phyloP scores from a whole-genome alignment of 2,888 invertebrate species.

The Polydrusus cervinus region DNA sequence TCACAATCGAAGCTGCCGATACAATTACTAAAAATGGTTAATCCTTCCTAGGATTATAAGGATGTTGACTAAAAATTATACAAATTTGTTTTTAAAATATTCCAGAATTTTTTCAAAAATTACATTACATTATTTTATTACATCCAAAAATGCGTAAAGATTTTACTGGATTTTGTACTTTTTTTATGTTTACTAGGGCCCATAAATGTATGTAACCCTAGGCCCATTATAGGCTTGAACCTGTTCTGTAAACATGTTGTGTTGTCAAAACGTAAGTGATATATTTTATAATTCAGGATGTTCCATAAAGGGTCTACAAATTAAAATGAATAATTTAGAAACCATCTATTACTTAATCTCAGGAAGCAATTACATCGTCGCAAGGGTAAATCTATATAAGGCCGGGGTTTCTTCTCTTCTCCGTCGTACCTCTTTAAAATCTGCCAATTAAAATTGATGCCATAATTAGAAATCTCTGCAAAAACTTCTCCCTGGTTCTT shows the following conservation, averaged over 20 bases:
- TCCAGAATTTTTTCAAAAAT: too few species aligned
- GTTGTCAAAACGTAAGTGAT: conserved; percentile 51
- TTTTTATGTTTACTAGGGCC: too few species aligned
- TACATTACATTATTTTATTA: too few species aligned
- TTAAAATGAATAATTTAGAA: conserved; percentile 68
- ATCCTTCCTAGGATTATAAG: too few species aligned
- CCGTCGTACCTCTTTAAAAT: conserved; percentile 56
- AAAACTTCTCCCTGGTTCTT: conserved; percentile 64
- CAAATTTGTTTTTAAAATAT: too few species aligned
- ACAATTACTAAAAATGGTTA: too few species aligned
- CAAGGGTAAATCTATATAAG: conserved; percentile 66
- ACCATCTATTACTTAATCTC: conserved; percentile 69
- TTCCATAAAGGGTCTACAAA: conserved; percentile 63
- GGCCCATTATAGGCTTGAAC: too few species aligned
- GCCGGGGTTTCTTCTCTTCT: conserved; percentile 50
- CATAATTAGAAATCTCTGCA: conserved; percentile 70
- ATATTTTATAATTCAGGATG: conserved; percentile 63
- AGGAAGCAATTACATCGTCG: conserved; percentile 67
- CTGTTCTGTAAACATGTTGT: conserved; percentile 42
- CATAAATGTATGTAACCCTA: too few species aligned
- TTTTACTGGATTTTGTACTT: too few species aligned
- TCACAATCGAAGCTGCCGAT: too few species aligned
- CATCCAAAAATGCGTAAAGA: too few species aligned
- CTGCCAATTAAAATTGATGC: conserved; percentile 71
- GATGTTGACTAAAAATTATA: too few species aligned